phyloP scores from a whole-genome alignment of 2,113 vertebrate species.

The Setophaga petechia region DNA sequence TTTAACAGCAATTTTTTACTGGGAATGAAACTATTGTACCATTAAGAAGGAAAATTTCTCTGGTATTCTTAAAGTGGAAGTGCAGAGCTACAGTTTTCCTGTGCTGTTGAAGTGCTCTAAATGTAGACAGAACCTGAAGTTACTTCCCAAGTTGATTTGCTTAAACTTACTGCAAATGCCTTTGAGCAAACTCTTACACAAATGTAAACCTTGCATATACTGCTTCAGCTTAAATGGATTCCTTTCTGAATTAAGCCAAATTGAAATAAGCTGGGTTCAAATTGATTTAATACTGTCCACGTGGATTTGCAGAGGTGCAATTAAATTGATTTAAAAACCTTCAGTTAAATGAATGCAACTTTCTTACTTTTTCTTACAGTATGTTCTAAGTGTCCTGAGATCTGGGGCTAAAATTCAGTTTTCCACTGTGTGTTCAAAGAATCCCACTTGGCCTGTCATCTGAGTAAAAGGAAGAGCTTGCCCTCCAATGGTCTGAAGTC shows the following conservation, averaged over 20 bases:
- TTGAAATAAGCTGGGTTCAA: not conserved
- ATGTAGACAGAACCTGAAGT: not conserved
- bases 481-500: not conserved
- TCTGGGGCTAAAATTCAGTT: not conserved
- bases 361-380: not conserved
- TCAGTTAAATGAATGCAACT: not conserved
- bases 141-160: not conserved
- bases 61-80: not conserved
- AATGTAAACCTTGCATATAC: not conserved
- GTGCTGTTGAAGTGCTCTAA: not conserved
- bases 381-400: not conserved
- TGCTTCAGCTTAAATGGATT: constrained; percentile 22
- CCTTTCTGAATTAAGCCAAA: constrained; percentile 44
- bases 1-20: not conserved
- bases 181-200: not conserved
- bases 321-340: constrained; percentile 22
- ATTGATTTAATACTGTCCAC: constrained; percentile 34
- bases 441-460: not conserved
- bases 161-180: not conserved
- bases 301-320: not conserved
- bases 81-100: not conserved
- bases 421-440: not conserved
- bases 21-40: not conserved
- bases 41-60: not conserved
- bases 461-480: not conserved